These are phyloP conservation scores for Pseudomyrmex pallidus DNA, from an alignment of 1,140 invertebrate genomes.

Conservation along the genomic window DNA sequence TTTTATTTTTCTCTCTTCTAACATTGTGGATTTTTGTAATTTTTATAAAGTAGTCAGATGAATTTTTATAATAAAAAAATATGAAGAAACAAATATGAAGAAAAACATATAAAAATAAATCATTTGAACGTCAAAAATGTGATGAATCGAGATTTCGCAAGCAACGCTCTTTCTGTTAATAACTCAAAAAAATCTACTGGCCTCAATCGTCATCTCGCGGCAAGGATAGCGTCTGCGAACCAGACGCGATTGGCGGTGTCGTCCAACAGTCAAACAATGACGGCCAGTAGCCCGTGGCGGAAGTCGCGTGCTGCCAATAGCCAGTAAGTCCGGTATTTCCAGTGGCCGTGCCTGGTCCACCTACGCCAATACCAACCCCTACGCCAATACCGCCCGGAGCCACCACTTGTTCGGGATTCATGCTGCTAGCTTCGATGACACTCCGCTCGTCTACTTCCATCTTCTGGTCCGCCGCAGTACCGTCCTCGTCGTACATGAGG, in stretches of 20 bases:
- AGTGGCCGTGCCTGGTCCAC: slow-evolving; percentile 41
- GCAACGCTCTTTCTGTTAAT: background rate
- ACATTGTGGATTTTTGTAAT: background rate
- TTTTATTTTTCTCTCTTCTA: background rate
- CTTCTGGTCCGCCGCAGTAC: slow-evolving; percentile 81
- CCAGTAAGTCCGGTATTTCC: slow-evolving; percentile 76
- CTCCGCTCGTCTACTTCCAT: slow-evolving; percentile 75
- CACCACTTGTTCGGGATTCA: slow-evolving; percentile 59
- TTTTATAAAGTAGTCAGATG: background rate
- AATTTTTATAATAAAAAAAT: too few relatives aligned
- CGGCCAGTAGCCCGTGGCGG: slow-evolving; percentile 81
- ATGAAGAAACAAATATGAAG: too few relatives aligned
- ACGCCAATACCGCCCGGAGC: slow-evolving; percentile 68
- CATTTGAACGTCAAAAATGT: background rate
- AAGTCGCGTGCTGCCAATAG: slow-evolving; percentile 82
- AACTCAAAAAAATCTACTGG: slow-evolving; percentile 67
- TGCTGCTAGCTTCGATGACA: slow-evolving; percentile 53
- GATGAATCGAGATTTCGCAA: slow-evolving; percentile 19
- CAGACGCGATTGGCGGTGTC: slow-evolving; percentile 77
- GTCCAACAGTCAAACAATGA: slow-evolving; percentile 83
- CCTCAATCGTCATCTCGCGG: slow-evolving; percentile 80
- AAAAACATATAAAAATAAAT: background rate
- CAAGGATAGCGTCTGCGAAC: slow-evolving; percentile 78
- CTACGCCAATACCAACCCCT: slow-evolving; percentile 73
- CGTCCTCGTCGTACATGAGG: slow-evolving; percentile 83